These are phyloP conservation scores for Ramphastos sulfuratus DNA, from an alignment of 2,113 vertebrate species.

Conservation along the genomic window DNA sequence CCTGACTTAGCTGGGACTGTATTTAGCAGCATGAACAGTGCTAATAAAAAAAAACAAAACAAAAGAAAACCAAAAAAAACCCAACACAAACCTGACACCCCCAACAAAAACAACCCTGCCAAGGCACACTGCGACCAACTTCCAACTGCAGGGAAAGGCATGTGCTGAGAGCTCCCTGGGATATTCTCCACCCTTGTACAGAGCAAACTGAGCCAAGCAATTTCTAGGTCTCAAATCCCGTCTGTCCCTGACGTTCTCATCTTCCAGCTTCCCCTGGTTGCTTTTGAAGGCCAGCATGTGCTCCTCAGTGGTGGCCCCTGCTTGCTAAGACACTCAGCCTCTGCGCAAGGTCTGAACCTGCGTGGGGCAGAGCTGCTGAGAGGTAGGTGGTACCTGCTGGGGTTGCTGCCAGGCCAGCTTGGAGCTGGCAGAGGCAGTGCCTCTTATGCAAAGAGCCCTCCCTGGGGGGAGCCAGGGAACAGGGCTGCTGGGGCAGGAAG, in stretches of 20 bases:
- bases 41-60: not conserved
- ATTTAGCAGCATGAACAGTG: not conserved
- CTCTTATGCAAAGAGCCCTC: not conserved
- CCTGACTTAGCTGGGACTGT: not conserved
- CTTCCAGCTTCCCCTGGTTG: constrained; percentile 6
- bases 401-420: rapidly evolving
- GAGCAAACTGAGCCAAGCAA: constrained; percentile 32
- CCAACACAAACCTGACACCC: not conserved
- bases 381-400: not conserved
- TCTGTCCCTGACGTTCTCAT: constrained; percentile 39
- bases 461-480: rapidly evolving
- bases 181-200: constrained; percentile 60
- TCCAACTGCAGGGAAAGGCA: constrained; percentile 52
- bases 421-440: rapidly evolving
- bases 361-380: not conserved
- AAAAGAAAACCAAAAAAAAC: not conserved
- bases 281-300: constrained; percentile 29
- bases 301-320: not conserved
- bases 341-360: not conserved
- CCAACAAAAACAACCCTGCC: not conserved
- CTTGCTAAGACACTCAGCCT: not conserved
- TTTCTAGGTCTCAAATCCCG: constrained; percentile 50
- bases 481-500: not conserved
- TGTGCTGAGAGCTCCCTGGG: constrained; percentile 16
- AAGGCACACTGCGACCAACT: not conserved